These are phyloP conservation scores for Procambarus clarkii DNA, from an alignment of 1,140 invertebrate genomes.

Conservation along the genomic window DNA sequence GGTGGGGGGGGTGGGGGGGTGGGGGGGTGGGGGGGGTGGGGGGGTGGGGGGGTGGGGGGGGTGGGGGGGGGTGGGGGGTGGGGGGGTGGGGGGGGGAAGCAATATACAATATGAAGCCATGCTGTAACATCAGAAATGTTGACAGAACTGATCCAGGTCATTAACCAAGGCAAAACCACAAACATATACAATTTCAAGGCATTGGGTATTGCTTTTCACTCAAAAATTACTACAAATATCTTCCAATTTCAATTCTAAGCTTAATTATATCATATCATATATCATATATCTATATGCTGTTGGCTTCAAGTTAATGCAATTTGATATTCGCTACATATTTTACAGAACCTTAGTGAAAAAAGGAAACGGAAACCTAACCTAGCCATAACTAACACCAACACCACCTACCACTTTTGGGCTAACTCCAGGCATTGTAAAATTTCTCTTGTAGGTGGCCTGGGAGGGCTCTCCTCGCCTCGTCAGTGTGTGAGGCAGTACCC, in stretches of 20 bases:
- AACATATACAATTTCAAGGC: no score
- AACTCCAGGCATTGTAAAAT: constrained; percentile 67
- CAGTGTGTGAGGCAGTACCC: background rate
- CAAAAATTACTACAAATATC: background rate
- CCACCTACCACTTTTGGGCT: constrained; percentile 53
- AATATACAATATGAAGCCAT: no score
- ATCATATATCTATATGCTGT: background rate
- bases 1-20: no score
- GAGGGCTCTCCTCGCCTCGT: constrained; percentile 17
- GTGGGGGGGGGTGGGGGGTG: no score
- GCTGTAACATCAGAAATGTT: no score
- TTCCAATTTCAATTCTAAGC: no score
- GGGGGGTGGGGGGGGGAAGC: no score
- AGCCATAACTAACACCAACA: background rate
- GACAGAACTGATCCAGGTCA: no score
- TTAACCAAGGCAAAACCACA: no score
- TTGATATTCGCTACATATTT: background rate
- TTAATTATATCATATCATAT: background rate
- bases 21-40: no score
- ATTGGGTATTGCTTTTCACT: background rate
- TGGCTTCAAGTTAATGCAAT: background rate
- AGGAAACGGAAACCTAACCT: background rate
- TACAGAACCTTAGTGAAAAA: background rate
- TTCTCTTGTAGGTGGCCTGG: constrained; percentile 36
- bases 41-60: no score